Conservation (phyloP, 1,140 invertebrate species). For the Drosophila ambigua region DNA sequence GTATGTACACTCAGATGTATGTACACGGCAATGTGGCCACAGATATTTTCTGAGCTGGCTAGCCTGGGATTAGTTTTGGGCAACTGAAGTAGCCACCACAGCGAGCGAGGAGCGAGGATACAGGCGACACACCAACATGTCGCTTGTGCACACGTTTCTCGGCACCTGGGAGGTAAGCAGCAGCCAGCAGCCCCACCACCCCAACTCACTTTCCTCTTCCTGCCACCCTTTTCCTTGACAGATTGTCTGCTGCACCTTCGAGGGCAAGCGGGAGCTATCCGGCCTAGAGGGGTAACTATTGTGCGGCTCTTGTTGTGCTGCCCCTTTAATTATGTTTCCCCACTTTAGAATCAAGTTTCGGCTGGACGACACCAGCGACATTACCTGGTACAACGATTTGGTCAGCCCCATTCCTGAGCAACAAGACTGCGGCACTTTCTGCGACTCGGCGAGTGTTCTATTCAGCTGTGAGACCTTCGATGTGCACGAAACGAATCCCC, state of each 20-base stretch:
- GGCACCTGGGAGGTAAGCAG: slow-evolving; percentile 78
- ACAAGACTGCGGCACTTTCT: slow-evolving; percentile 80
- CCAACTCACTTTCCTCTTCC: not conserved
- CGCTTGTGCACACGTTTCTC: slow-evolving; percentile 73
- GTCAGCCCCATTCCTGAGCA: slow-evolving; percentile 84
- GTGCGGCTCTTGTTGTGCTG: too few species aligned
- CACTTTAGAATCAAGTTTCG: slow-evolving; percentile 86
- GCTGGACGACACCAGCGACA: slow-evolving; percentile 88
- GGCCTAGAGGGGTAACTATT: slow-evolving; percentile 60
- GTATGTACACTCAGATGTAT: too few species aligned
- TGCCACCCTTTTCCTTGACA: slow-evolving; percentile 4
- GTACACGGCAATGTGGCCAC: too few species aligned
- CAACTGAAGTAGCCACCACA: too few species aligned
- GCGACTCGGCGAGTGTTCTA: slow-evolving; percentile 84
- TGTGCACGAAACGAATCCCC: slow-evolving; percentile 83
- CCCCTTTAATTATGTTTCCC: too few species aligned
- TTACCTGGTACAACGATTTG: slow-evolving; percentile 86
- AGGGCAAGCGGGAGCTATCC: slow-evolving; percentile 71
- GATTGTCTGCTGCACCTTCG: slow-evolving; percentile 78
- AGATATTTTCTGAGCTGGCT: too few species aligned
- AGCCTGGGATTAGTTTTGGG: too few species aligned
- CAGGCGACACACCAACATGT: slow-evolving; percentile 27
- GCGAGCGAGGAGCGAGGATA: too few species aligned
- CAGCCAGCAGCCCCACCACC: too few species aligned
- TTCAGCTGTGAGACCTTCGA: slow-evolving; percentile 89